Percentiles rank a stretch among this genome's conserved stretches.
Conservation (phyloP, 2,888 invertebrate genomes). For the Calameuta idolon region DNA sequence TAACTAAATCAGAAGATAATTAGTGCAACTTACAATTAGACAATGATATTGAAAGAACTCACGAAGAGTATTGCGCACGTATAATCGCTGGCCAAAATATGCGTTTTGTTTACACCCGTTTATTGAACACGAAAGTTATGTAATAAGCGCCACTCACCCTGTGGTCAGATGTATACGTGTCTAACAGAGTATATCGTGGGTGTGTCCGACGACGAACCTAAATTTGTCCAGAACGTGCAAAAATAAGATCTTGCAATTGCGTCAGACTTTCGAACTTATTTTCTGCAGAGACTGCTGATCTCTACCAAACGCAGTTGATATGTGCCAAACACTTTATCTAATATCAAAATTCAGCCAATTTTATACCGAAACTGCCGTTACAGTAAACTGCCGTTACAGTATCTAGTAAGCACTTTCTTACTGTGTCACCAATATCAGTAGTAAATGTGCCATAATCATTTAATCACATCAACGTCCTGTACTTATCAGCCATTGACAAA, state of each 20-base stretch:
- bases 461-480: background rate
- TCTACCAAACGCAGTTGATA: background rate
- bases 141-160: background rate
- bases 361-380: background rate
- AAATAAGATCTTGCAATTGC: background rate
- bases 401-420: background rate
- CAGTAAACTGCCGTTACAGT: background rate
- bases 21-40: background rate
- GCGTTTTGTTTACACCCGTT: background rate
- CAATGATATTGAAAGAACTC: background rate
- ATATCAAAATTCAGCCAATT: background rate
- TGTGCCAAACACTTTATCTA: background rate
- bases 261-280: background rate
- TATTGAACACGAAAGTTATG: background rate
- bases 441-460: background rate
- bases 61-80: background rate
- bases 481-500: background rate
- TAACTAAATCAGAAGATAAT: background rate
- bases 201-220: background rate
- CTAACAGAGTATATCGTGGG: background rate
- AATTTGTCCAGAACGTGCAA: background rate
- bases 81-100: background rate
- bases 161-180: background rate
- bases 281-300: background rate
- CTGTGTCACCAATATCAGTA: too few relatives aligned